phyloP scores from a whole-genome alignment of 2,113 vertebrate genomes.

The Ahaetulla prasina region DNA sequence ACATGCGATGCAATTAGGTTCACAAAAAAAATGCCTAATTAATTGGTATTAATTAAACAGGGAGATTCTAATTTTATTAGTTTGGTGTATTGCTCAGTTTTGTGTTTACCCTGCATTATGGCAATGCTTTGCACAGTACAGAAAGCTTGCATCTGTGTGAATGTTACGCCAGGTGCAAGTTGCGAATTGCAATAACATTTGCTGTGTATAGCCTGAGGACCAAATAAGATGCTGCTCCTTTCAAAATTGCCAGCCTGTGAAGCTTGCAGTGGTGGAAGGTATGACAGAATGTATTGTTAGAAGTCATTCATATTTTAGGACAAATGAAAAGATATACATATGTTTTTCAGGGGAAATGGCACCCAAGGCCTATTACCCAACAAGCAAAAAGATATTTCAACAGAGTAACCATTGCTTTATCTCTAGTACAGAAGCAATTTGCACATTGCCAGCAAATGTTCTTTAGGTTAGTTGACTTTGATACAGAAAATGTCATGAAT shows the following conservation, averaged over 20 bases:
- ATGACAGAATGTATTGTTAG: conserved; percentile 5
- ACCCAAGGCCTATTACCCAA: conserved; percentile 21
- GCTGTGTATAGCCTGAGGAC: conserved; percentile 47
- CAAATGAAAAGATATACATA: background rate
- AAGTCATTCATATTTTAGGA: conserved; percentile 9
- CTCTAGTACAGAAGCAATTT: background rate
- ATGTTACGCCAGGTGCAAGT: conserved; percentile 23
- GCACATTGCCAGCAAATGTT: background rate
- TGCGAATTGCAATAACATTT: conserved; percentile 31
- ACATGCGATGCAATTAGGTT: conserved; percentile 19
- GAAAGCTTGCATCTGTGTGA: conserved; percentile 27
- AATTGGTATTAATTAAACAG: conserved; percentile 35
- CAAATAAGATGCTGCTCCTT: conserved; percentile 27
- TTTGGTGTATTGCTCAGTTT: conserved; percentile 15
- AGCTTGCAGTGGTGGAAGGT: conserved; percentile 29
- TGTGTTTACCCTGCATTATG: conserved; percentile 28
- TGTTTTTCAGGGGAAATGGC: conserved; percentile 14
- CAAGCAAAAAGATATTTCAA: conserved; percentile 28
- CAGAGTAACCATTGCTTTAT: conserved; percentile 38
- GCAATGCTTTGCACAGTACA: conserved; percentile 35
- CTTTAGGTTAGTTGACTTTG: conserved; percentile 25
- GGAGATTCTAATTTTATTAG: conserved; percentile 21
- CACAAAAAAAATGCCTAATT: background rate
- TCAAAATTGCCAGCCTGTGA: conserved; percentile 41
- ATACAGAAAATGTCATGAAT: conserved; percentile 37